phyloP scores from a whole-genome alignment of 1,140 invertebrate species.

The Drosophila kurseongensis region DNA sequence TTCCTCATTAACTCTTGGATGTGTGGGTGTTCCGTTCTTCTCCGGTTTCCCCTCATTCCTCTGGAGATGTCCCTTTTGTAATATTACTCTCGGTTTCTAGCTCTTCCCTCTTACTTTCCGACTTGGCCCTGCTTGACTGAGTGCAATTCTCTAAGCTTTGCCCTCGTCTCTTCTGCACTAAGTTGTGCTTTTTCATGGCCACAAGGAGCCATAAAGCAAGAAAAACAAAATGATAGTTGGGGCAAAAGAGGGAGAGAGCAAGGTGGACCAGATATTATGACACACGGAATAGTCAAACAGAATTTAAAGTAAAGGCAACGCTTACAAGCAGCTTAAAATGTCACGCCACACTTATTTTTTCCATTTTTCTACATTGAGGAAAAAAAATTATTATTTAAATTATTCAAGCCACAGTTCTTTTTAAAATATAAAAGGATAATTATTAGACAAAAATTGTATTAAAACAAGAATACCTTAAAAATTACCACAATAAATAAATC shows the following conservation, averaged over 20 bases:
- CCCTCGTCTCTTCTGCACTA: not conserved
- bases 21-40: slow-evolving; percentile 8
- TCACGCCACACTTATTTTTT: slow-evolving; percentile 11
- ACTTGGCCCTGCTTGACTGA: slow-evolving; percentile 49
- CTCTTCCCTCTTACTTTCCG: slow-evolving; percentile 38
- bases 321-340: slow-evolving; percentile 75
- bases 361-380: slow-evolving; percentile 1
- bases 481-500: too few relatives aligned
- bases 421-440: not conserved
- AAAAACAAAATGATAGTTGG: slow-evolving; percentile 4
- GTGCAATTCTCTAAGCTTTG: slow-evolving; percentile 40
- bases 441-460: not conserved
- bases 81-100: slow-evolving; percentile 59
- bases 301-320: slow-evolving; percentile 61
- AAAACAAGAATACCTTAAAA: too few relatives aligned
- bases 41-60: slow-evolving; percentile 28
- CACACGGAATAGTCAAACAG: slow-evolving; percentile 62
- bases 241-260: not conserved
- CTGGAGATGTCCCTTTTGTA: slow-evolving; percentile 55
- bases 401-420: too few relatives aligned
- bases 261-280: slow-evolving; percentile 52
- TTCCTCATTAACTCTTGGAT: slow-evolving; percentile 75
- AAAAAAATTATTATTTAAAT: not conserved
- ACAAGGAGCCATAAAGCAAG: slow-evolving; percentile 30
- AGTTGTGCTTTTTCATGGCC: slow-evolving; percentile 48